Evolutionary conservation across 1,140 invertebrate species (phyloP).

Genomic region (Centruroides vittatus): DNA sequence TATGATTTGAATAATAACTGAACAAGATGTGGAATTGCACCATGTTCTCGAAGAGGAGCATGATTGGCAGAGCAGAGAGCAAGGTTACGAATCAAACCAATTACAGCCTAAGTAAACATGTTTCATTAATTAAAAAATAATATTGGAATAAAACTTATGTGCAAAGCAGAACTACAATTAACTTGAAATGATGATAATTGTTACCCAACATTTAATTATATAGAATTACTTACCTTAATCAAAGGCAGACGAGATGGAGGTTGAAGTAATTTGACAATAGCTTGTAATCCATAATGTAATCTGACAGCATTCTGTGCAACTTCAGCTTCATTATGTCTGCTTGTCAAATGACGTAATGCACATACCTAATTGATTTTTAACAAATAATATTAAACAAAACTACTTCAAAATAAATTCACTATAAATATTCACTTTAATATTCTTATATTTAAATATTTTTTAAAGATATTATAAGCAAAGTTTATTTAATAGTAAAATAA

Average conservation of each 20-base stretch:
- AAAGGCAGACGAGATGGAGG: constrained; percentile 85
- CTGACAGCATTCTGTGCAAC: constrained; percentile 93
- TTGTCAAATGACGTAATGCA: constrained; percentile 87
- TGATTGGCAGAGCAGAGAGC: constrained; percentile 90
- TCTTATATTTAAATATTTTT: neutral
- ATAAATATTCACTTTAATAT: neutral
- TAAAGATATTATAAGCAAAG: neutral
- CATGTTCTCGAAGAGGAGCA: constrained; percentile 79
- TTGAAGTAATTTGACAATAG: constrained; percentile 88
- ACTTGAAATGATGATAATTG: too few relatives aligned
- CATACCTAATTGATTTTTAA: constrained; percentile 44
- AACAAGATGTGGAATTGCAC: constrained; percentile 83
- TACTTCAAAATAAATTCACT: neutral
- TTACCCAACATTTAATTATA: neutral
- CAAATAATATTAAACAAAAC: too few relatives aligned
- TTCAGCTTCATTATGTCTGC: constrained; percentile 84
- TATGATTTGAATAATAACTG: constrained; percentile 81
- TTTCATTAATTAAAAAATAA: neutral
- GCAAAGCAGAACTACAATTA: too few relatives aligned
- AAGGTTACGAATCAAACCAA: constrained; percentile 90
- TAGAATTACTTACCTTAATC: constrained; percentile 46
- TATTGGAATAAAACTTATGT: too few relatives aligned
- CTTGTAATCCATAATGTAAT: constrained; percentile 76
- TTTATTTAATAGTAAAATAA: too few relatives aligned
- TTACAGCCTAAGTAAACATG: constrained; percentile 46